phyloP scores from a whole-genome alignment of 2,888 invertebrate genomes.

The Clitarchus hookeri region DNA sequence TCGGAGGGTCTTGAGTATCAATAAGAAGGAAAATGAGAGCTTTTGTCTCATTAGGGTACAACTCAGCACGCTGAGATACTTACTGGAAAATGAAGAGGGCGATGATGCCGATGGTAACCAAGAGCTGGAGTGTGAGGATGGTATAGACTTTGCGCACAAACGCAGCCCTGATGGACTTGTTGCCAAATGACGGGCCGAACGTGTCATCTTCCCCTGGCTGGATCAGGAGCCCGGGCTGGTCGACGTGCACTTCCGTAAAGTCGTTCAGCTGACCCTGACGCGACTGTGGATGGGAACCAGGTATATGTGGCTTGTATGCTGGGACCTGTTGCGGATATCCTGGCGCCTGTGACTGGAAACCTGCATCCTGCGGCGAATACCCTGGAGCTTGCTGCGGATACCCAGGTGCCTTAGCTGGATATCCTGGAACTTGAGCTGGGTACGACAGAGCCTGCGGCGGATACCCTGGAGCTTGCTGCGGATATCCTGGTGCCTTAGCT shows the following conservation, averaged over 20 bases:
- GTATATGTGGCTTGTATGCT: not conserved
- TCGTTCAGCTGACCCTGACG: not conserved
- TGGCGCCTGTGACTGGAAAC: not conserved
- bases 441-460: not conserved
- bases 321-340: not conserved
- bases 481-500: not conserved
- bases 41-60: not conserved
- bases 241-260: not conserved
- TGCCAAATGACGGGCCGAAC: conserved; percentile 33
- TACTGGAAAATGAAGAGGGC: conserved; percentile 53
- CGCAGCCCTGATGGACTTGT: conserved; percentile 47
- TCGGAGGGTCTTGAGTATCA: too few relatives aligned
- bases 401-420: not conserved
- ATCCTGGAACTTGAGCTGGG: not conserved
- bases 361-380: not conserved
- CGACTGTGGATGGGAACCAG: not conserved
- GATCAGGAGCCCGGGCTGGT: not conserved
- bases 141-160: conserved; percentile 61
- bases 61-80: not conserved
- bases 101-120: conserved; percentile 57
- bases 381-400: not conserved
- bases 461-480: not conserved
- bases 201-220: not conserved
- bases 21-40: not conserved
- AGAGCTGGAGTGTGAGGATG: conserved; percentile 59